Percentiles rank a stretch among this genome's conserved stretches.
Evolutionary conservation across 2,888 invertebrate species (phyloP).

Genomic region (Cryptocephalus primarius): DNA sequence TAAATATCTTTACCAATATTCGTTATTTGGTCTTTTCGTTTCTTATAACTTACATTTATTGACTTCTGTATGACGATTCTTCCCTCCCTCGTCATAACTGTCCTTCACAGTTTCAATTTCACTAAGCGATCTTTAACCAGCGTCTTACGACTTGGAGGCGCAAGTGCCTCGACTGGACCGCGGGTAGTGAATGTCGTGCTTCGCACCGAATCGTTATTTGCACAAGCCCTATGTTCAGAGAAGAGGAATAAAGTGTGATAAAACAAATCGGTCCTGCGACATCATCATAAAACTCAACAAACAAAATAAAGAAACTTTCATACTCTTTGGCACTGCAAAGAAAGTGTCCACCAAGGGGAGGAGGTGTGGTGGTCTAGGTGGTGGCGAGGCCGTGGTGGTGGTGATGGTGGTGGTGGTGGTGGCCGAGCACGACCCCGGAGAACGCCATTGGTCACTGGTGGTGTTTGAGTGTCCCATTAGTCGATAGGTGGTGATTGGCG

Average conservation of each 20-base stretch:
- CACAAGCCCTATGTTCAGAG: constrained; percentile 32
- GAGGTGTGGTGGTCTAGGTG: constrained; percentile 37
- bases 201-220: constrained; percentile 29
- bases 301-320: constrained; percentile 1
- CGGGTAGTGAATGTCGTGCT: constrained; percentile 23
- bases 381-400: constrained; percentile 41
- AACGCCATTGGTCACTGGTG: constrained; percentile 79
- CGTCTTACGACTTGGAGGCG: constrained; percentile 3
- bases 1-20: too few relatives aligned
- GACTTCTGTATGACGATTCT: too few relatives aligned
- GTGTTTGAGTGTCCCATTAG: constrained; percentile 59
- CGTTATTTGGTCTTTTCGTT: too few relatives aligned
- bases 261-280: too few relatives aligned
- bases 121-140: too few relatives aligned
- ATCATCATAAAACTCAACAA: constrained; percentile 7
- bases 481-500: constrained; percentile 52
- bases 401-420: constrained; percentile 50
- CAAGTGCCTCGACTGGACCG: constrained; percentile 11
- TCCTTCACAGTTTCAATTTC: too few relatives aligned
- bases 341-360: constrained; percentile 24
- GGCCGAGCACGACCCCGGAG: constrained; percentile 67
- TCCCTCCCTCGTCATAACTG: too few relatives aligned
- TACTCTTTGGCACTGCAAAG: constrained; percentile 39
- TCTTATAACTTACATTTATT: too few relatives aligned
- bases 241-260: constrained; percentile 10